phyloP scores from a whole-genome alignment of 2,888 invertebrate genomes.

The Drosophila pseudotakahashii region DNA sequence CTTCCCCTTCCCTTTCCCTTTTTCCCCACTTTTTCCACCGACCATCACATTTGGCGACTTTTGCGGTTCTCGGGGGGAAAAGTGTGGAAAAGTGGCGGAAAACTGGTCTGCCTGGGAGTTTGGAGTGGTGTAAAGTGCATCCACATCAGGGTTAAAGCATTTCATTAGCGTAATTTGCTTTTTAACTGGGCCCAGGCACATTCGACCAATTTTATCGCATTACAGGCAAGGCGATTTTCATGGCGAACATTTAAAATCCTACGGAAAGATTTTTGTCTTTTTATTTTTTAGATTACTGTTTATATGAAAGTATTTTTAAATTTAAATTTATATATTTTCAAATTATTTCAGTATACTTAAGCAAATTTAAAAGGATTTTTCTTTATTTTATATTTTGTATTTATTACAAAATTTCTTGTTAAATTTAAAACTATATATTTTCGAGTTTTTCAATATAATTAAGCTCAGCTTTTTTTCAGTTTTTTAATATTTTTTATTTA shows the following conservation, averaged over 20 bases:
- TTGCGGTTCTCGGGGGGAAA: conserved; percentile 19
- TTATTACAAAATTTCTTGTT: too few relatives aligned
- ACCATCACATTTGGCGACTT: conserved; percentile 18
- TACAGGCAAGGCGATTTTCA: not conserved
- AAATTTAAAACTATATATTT: too few relatives aligned
- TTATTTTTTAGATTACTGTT: not conserved
- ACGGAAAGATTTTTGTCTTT: not conserved
- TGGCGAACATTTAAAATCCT: too few relatives aligned
- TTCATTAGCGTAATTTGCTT: conserved; percentile 67
- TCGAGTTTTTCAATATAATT: too few relatives aligned
- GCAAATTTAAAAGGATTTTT: too few relatives aligned
- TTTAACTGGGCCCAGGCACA: conserved; percentile 27
- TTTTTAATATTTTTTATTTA: too few relatives aligned
- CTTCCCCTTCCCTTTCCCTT: too few relatives aligned
- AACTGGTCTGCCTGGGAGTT: conserved; percentile 4
- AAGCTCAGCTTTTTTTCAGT: too few relatives aligned
- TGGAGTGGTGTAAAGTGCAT: conserved; percentile 22
- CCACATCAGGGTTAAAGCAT: conserved; percentile 44
- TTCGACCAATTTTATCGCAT: conserved; percentile 4
- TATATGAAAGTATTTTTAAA: not conserved
- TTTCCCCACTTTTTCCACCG: not conserved
- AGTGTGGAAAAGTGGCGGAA: conserved; percentile 3
- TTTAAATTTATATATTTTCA: too few relatives aligned
- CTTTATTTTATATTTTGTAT: too few relatives aligned
- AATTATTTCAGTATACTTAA: too few relatives aligned